Evolutionary conservation across 2,888 invertebrate genomes (phyloP).

Genomic region (Habrosyne pyritoides): DNA sequence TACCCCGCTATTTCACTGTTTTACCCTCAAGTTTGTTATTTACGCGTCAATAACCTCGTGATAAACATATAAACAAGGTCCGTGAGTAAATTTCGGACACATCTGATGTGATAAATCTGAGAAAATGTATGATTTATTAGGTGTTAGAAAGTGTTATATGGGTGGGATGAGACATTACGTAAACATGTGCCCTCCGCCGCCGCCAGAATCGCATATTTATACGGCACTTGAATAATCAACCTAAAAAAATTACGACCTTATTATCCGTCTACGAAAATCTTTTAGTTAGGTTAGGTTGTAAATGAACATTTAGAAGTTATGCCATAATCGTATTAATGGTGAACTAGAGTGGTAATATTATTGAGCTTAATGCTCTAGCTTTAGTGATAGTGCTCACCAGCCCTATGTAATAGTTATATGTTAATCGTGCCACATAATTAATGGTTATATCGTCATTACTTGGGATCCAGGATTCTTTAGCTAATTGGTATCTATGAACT

Average conservation of each 20-base stretch:
- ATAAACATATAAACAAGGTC: neutral
- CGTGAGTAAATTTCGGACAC: slow-evolving; percentile 21
- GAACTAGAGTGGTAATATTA: neutral
- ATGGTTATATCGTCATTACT: neutral
- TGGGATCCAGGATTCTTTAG: neutral
- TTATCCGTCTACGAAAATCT: neutral
- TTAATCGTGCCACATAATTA: neutral
- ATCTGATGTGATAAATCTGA: slow-evolving; percentile 52
- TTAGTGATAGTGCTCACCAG: neutral
- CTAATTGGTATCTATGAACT: neutral
- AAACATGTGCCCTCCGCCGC: slow-evolving; percentile 28
- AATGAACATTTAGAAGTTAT: neutral
- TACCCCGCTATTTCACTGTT: neutral
- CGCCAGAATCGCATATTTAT: neutral
- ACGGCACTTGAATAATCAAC: neutral
- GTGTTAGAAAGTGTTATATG: slow-evolving; percentile 54
- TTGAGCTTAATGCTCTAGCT: no score
- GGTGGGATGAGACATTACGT: slow-evolving; percentile 8
- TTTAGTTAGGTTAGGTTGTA: neutral
- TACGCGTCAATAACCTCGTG: neutral
- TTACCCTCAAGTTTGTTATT: neutral
- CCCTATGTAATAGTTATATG: neutral
- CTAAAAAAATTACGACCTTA: neutral
- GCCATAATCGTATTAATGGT: neutral
- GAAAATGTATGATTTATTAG: slow-evolving; percentile 61